phyloP scores from a whole-genome alignment of 2,888 invertebrate genomes.

The Erynnis tages region DNA sequence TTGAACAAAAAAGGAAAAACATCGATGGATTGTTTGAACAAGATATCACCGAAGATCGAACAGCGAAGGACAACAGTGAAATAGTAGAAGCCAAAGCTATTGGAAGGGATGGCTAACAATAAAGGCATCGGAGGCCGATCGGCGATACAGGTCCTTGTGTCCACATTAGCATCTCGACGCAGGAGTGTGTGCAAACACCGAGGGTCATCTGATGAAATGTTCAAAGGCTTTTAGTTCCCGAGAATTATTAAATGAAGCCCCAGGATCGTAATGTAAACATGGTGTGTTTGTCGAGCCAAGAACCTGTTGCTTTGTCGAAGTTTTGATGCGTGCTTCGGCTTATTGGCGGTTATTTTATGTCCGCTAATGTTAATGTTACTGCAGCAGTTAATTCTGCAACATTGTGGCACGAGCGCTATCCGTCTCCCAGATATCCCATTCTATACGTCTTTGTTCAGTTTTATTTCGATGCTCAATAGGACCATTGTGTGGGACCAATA shows the following conservation, averaged over 20 bases:
- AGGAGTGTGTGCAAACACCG: constrained; percentile 79
- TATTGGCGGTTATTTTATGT: constrained; percentile 80
- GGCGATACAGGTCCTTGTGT: constrained; percentile 81
- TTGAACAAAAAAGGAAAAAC: constrained; percentile 28
- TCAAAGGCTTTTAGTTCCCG: constrained; percentile 82
- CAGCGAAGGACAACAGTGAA: constrained; percentile 64
- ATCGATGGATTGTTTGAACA: constrained; percentile 52
- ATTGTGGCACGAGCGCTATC: constrained; percentile 52
- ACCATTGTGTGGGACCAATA: constrained; percentile 35
- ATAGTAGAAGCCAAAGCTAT: constrained; percentile 68
- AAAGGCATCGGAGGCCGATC: constrained; percentile 74
- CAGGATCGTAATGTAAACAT: constrained; percentile 81
- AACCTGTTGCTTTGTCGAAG: constrained; percentile 79
- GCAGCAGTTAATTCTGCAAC: constrained; percentile 66
- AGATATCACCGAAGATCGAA: constrained; percentile 64
- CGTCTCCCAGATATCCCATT: constrained; percentile 36
- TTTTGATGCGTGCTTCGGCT: constrained; percentile 73
- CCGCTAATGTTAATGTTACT: constrained; percentile 73
- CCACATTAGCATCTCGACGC: constrained; percentile 80
- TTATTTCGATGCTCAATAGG: constrained; percentile 40
- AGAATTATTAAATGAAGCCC: constrained; percentile 81
- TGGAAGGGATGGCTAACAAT: constrained; percentile 67
- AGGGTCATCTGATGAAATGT: constrained; percentile 82
- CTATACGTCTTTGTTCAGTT: constrained; percentile 42
- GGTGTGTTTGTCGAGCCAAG: constrained; percentile 71